Percentiles rank a stretch among this genome's conserved stretches.
phyloP scores from a whole-genome alignment of 35 echinoderm and acorn worm species.

The Ptychodera flava region DNA sequence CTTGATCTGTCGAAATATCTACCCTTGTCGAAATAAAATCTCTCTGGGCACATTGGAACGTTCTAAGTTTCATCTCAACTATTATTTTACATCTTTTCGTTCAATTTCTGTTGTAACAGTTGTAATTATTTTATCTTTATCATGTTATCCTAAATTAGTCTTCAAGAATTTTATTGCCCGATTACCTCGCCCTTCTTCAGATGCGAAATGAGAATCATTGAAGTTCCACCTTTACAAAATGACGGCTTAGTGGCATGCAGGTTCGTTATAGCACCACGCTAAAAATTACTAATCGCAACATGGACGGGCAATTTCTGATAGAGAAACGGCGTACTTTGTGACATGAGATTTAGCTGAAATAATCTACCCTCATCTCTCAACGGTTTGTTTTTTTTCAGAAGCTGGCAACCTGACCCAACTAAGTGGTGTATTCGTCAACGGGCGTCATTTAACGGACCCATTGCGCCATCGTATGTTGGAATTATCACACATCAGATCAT shows the following conservation, averaged over 20 bases:
- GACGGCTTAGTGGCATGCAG: background rate
- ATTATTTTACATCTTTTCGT: too few relatives aligned
- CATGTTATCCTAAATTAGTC: too few relatives aligned
- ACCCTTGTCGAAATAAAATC: too few relatives aligned
- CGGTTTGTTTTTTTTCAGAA: constrained; percentile 34
- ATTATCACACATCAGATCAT: constrained; percentile 77
- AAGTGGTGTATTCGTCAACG: constrained; percentile 88
- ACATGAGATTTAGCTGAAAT: background rate
- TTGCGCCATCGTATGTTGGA: constrained; percentile 91
- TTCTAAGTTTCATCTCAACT: too few relatives aligned
- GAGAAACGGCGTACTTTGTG: background rate
- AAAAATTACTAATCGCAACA: too few relatives aligned
- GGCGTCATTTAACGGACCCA: constrained; percentile 68
- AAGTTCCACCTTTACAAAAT: background rate
- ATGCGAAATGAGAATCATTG: background rate
- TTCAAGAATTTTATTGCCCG: too few relatives aligned
- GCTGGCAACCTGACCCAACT: constrained; percentile 75
- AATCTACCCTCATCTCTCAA: background rate
- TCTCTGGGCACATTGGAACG: too few relatives aligned
- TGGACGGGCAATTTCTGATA: background rate
- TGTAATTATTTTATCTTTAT: too few relatives aligned
- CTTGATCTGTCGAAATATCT: too few relatives aligned
- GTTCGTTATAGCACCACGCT: too few relatives aligned
- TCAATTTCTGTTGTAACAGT: too few relatives aligned
- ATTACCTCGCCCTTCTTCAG: too few relatives aligned